Evolutionary conservation across 2,113 vertebrate genomes (phyloP).

Genomic region (Semicossyphus pulcher): DNA sequence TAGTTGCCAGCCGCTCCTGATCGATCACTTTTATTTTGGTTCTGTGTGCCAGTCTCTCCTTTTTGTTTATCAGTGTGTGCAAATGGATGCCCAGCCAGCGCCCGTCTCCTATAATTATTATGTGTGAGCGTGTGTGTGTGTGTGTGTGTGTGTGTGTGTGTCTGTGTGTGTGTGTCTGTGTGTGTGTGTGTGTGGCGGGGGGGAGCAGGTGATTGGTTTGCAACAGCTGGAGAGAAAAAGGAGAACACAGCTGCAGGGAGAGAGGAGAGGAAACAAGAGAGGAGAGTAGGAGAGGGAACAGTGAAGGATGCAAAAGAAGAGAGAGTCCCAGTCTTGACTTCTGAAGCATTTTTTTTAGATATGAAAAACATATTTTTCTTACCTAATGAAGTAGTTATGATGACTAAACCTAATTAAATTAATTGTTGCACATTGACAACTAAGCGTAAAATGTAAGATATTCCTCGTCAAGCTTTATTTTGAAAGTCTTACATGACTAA

Average conservation of each 20-base stretch:
- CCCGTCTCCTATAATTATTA: slow-evolving; percentile 48
- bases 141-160: slow-evolving; percentile 19
- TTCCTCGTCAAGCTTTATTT: no score
- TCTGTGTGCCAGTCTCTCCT: slow-evolving; percentile 8
- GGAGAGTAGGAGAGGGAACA: background rate
- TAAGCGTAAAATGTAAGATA: no score
- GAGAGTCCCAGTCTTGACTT: background rate
- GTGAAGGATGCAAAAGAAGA: background rate
- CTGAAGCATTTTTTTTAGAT: background rate
- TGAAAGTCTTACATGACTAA: no score
- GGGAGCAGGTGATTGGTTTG: slow-evolving; percentile 68
- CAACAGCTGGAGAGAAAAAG: slow-evolving; percentile 70
- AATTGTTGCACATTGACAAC: no score
- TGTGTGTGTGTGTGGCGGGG: slow-evolving; percentile 39
- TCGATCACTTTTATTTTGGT: slow-evolving; percentile 8
- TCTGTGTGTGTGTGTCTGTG: slow-evolving; percentile 40
- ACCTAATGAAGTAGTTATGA: no score
- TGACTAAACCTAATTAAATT: no score
- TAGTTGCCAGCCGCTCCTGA: slow-evolving; percentile 1
- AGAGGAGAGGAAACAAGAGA: background rate
- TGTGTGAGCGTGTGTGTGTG: slow-evolving; percentile 28
- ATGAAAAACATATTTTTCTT: no score
- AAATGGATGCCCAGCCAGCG: slow-evolving; percentile 40
- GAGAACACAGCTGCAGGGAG: slow-evolving; percentile 68
- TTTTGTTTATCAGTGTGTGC: slow-evolving; percentile 48